phyloP scores from a whole-genome alignment of 2,797 vertebrate genomes.

The Fratercula arctica region DNA sequence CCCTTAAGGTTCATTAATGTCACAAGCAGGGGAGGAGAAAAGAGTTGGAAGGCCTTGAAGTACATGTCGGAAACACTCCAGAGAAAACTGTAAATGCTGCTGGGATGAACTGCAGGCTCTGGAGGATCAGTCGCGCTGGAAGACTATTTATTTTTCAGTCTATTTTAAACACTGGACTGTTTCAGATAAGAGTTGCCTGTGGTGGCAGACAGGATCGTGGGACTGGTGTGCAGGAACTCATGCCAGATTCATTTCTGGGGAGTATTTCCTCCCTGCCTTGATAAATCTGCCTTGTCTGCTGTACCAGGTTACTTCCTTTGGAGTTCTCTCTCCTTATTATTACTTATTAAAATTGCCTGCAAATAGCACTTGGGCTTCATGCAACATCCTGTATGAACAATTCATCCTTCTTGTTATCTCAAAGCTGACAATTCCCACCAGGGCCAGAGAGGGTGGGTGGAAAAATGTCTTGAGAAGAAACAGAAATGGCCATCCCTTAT shows the following conservation, averaged over 20 bases:
- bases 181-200: conserved; percentile 72
- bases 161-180: conserved; percentile 78
- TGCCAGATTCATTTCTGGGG: conserved; percentile 76
- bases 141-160: conserved; percentile 78
- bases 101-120: conserved; percentile 74
- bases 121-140: conserved; percentile 52
- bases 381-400: conserved; percentile 76
- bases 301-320: conserved; percentile 73
- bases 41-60: conserved; percentile 70
- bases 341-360: conserved; percentile 77
- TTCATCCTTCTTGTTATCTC: conserved; percentile 76
- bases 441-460: conserved; percentile 65
- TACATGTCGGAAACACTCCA: conserved; percentile 73
- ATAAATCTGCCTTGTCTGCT: conserved; percentile 76
- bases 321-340: conserved; percentile 71
- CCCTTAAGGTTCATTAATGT: conserved; percentile 72
- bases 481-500: conserved; percentile 55
- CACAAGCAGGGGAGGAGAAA: conserved; percentile 60
- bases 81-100: conserved; percentile 77
- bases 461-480: conserved; percentile 76
- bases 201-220: conserved; percentile 76
- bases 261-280: conserved; percentile 78
- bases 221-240: conserved; percentile 62
- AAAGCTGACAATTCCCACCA: conserved; percentile 75
- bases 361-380: conserved; percentile 68